These are phyloP conservation scores for Argyrosomus japonicus DNA, from an alignment of 2,113 vertebrate genomes.

Conservation along the genomic window DNA sequence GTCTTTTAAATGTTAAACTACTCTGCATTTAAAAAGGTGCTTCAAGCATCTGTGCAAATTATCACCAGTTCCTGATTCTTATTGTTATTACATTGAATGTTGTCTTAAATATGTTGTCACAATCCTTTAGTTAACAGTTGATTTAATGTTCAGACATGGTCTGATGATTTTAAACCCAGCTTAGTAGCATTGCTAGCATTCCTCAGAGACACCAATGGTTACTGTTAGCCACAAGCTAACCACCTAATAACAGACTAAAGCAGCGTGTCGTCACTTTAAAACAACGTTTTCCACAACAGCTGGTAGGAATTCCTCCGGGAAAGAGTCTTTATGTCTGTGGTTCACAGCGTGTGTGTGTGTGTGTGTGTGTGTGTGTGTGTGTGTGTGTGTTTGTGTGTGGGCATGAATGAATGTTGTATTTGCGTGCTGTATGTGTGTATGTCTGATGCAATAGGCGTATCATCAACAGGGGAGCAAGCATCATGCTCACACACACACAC, in stretches of 20 bases:
- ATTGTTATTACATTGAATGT: not conserved
- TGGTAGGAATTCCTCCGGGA: constrained; percentile 46
- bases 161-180: not conserved
- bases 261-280: constrained; percentile 30
- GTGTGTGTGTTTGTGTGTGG: not conserved
- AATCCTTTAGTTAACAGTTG: not conserved
- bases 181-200: not conserved
- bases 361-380: not conserved
- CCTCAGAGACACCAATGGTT: constrained; percentile 1
- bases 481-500: not conserved
- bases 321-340: constrained; percentile 16
- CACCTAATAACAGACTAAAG: constrained; percentile 9
- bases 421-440: constrained; percentile 7
- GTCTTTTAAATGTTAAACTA: not conserved
- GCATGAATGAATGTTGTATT: constrained; percentile 26
- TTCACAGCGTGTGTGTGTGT: not conserved
- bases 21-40: not conserved
- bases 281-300: constrained; percentile 49
- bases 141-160: not conserved
- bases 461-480: constrained; percentile 46
- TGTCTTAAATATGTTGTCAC: not conserved
- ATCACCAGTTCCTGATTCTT: not conserved
- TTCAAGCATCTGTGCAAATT: not conserved
- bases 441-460: constrained; percentile 53
- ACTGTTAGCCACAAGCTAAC: constrained; percentile 32